Evolutionary conservation across 2,113 vertebrate genomes (phyloP).

Genomic region (Notechis scutatus): DNA sequence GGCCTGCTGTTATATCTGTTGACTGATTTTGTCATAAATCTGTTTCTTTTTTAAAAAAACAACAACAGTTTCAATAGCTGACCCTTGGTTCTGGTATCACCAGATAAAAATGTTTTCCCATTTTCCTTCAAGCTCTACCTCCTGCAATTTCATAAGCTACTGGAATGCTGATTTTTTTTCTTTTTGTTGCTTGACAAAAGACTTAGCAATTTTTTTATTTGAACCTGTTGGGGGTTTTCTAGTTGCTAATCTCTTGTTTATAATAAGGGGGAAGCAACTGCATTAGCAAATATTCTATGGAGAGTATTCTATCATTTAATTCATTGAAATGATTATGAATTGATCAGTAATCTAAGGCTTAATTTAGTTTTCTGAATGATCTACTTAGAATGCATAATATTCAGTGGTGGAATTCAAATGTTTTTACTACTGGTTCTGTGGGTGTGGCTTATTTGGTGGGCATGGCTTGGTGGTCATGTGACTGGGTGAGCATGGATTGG

Average conservation of each 20-base stretch:
- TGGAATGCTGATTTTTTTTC: background rate
- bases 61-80: background rate
- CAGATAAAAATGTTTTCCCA: background rate
- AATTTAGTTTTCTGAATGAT: background rate
- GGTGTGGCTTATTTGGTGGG: too few species aligned
- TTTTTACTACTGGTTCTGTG: too few species aligned
- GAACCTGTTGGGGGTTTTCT: background rate
- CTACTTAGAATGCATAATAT: background rate
- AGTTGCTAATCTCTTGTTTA: background rate
- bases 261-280: background rate
- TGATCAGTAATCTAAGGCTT: background rate
- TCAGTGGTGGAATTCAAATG: too few species aligned
- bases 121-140: background rate
- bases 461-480: too few species aligned
- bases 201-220: background rate
- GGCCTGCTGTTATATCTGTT: background rate
- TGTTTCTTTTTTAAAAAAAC: too few species aligned
- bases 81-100: background rate
- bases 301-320: background rate
- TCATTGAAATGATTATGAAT: background rate
- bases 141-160: background rate
- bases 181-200: background rate
- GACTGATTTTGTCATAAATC: background rate
- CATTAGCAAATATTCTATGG: background rate
- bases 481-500: too few species aligned